Conservation (phyloP, 2,888 invertebrate species). For the Phanerotoma sp. region DNA sequence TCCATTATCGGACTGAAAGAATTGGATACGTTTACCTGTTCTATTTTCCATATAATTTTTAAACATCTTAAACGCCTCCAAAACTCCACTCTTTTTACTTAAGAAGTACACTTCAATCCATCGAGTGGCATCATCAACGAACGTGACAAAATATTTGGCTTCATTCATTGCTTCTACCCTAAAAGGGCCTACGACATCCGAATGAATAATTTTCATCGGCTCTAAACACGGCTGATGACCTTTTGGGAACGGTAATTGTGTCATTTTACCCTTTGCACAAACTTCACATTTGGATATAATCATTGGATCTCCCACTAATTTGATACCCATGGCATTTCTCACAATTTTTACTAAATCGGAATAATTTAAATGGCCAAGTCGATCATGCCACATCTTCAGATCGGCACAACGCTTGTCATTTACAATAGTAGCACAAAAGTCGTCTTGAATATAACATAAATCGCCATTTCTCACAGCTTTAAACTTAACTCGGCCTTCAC, state of each 20-base stretch:
- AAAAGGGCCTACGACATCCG: neutral
- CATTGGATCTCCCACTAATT: neutral
- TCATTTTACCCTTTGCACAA: neutral
- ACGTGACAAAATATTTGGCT: neutral
- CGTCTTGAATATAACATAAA: no score
- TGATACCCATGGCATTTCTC: neutral
- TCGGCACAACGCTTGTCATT: no score
- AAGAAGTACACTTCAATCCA: neutral
- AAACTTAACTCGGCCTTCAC: no score
- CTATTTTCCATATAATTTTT: neutral
- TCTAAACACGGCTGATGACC: neutral
- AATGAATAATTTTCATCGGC: neutral
- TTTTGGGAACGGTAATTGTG: neutral
- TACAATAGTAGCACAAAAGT: no score
- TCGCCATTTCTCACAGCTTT: no score
- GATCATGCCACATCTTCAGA: no score
- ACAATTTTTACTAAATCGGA: no score
- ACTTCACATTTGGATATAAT: neutral
- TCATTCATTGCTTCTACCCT: neutral
- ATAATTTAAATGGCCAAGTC: no score
- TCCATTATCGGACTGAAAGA: slow-evolving; percentile 26
- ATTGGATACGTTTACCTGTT: slow-evolving; percentile 20
- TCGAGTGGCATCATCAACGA: neutral
- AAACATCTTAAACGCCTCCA: neutral
- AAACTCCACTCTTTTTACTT: neutral